Percentiles rank a stretch among this genome's conserved stretches.
Conservation (phyloP, 2,888 invertebrate genomes). For the Balanococcus diminutus region DNA sequence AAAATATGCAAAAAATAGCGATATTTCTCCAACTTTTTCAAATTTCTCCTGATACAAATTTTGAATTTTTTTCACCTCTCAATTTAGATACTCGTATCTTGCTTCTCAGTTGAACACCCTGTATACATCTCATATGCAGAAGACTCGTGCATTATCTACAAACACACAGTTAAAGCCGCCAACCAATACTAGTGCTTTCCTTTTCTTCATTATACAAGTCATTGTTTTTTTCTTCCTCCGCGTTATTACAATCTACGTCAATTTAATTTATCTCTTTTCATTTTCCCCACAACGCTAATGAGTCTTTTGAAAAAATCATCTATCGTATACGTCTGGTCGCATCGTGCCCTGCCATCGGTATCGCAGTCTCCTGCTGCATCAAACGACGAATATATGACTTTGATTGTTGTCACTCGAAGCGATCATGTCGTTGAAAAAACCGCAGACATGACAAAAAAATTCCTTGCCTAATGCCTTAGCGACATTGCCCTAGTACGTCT, state of each 20-base stretch:
- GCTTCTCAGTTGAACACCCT: not conserved
- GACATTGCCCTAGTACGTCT: no score
- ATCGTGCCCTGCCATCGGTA: not conserved
- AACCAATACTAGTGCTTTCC: not conserved
- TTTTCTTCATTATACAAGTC: slow-evolving; percentile 39
- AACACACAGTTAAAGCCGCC: not conserved
- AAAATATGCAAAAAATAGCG: no score
- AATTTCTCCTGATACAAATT: no score
- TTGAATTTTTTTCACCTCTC: no score
- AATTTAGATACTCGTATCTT: not conserved
- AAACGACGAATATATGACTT: not conserved
- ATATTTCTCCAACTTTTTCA: no score
- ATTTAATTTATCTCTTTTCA: slow-evolving; percentile 41
- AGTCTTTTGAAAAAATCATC: slow-evolving; percentile 37
- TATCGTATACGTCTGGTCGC: slow-evolving; percentile 22
- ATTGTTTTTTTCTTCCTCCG: slow-evolving; percentile 21
- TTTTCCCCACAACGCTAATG: slow-evolving; percentile 33
- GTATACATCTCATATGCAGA: not conserved
- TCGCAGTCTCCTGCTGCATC: not conserved
- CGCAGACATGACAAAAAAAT: not conserved
- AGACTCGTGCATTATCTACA: not conserved
- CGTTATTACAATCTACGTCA: slow-evolving; percentile 39
- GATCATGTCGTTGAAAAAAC: not conserved
- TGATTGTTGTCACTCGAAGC: slow-evolving; percentile 8
- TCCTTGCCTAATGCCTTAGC: not conserved